A percentile compares a stretch with the other conserved stretches of the same genome.
These are phyloP conservation scores for Guaruba guarouba DNA, from an alignment of 2,113 vertebrate genomes.

Conservation along the genomic window DNA sequence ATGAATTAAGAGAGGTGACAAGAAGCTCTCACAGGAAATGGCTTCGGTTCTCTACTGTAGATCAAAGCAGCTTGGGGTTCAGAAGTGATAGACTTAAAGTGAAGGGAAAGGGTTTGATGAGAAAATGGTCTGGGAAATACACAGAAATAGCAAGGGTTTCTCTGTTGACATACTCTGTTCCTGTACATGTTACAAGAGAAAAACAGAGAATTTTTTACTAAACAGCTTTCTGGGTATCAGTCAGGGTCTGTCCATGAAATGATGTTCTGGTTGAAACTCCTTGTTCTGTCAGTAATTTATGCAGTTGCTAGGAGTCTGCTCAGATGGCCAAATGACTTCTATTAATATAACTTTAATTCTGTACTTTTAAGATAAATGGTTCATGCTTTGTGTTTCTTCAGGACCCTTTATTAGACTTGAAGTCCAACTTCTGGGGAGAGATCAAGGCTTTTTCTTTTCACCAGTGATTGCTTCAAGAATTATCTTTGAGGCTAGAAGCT, in stretches of 20 bases:
- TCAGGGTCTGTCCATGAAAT: neutral
- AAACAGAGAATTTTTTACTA: neutral
- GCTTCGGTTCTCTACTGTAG: neutral
- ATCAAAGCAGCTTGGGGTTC: neutral
- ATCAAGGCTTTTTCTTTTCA: neutral
- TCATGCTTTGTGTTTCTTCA: neutral
- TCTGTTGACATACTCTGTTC: neutral
- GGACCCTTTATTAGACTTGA: neutral
- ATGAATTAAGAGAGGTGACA: neutral
- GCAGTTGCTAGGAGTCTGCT: slow-evolving; percentile 23
- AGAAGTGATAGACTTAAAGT: neutral
- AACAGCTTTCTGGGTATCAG: slow-evolving; percentile 15
- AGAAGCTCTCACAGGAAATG: neutral
- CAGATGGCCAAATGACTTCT: slow-evolving; percentile 14
- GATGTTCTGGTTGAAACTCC: slow-evolving; percentile 1
- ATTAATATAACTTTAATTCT: slow-evolving; percentile 43
- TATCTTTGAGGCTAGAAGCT: neutral
- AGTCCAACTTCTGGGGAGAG: neutral
- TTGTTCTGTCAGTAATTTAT: slow-evolving; percentile 33
- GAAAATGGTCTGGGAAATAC: neutral
- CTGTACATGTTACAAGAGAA: neutral
- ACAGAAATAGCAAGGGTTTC: neutral
- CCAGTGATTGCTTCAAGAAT: neutral
- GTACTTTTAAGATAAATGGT: slow-evolving; percentile 7
- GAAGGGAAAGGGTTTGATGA: neutral